Percentiles rank a stretch among this genome's conserved stretches.
Conservation (phyloP, 2,797 vertebrate species). For the Eulemur mongoz region DNA sequence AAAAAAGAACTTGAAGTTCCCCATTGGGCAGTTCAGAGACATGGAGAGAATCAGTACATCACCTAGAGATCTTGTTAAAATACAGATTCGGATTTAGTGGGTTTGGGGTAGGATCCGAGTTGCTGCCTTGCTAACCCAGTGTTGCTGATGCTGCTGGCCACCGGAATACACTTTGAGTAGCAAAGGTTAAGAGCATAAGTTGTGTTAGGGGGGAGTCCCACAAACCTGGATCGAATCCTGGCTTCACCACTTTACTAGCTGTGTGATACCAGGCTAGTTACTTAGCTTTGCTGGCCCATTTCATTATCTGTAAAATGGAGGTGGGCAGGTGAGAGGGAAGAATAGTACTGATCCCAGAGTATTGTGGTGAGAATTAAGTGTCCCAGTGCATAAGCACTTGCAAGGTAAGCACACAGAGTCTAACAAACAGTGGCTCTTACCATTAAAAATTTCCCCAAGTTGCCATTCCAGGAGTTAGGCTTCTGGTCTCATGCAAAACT, state of each 20-base stretch:
- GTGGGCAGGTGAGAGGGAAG: neutral
- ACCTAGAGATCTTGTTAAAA: neutral
- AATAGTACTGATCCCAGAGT: neutral
- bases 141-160: accelerated
- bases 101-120: neutral
- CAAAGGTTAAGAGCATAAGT: neutral
- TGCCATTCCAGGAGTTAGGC: neutral
- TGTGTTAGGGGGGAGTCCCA: neutral
- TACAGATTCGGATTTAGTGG: neutral
- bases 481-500: neutral
- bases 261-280: neutral
- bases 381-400: neutral
- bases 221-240: neutral
- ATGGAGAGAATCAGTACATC: neutral
- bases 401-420: neutral
- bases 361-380: neutral
- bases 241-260: neutral
- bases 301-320: neutral
- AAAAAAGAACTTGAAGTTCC: neutral
- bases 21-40: neutral
- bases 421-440: neutral
- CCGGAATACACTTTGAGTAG: neutral
- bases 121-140: neutral
- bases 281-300: neutral
- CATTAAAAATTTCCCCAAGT: neutral